phyloP scores from a whole-genome alignment of 2,113 vertebrate species.

The Chionodraco myersi region DNA sequence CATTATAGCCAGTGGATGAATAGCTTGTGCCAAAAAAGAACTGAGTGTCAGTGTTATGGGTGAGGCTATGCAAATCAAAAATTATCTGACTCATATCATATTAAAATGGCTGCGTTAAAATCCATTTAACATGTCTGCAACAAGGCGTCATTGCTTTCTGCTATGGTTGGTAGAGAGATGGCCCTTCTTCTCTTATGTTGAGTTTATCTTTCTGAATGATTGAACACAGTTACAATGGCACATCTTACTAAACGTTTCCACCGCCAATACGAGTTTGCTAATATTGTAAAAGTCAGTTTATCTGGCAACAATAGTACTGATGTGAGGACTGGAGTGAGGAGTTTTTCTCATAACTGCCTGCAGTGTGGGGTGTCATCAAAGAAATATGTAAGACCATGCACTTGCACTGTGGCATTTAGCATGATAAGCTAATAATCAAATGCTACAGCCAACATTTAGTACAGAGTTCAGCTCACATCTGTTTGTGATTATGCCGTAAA shows the following conservation, averaged over 20 bases:
- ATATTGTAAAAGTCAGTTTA: neutral
- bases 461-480: constrained; percentile 52
- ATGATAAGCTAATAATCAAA: neutral
- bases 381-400: constrained; percentile 20
- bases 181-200: neutral
- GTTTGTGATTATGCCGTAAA: constrained; percentile 56
- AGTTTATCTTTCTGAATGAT: neutral
- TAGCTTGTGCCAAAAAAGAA: too few species aligned
- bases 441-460: neutral
- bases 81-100: too few species aligned
- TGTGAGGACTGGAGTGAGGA: neutral
- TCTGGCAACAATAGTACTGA: neutral
- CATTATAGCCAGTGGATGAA: too few species aligned
- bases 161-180: neutral
- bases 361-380: constrained; percentile 10
- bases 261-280: too few species aligned
- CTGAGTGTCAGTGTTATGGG: too few species aligned
- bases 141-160: too few species aligned
- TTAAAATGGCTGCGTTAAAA: too few species aligned
- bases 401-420: neutral
- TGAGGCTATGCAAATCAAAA: too few species aligned
- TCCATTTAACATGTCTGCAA: too few species aligned
- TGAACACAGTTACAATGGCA: neutral
- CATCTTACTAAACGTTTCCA: neutral
- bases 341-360: constrained; percentile 10